phyloP scores from a whole-genome alignment of 2,888 invertebrate genomes.

The Deroplatys truncata region DNA sequence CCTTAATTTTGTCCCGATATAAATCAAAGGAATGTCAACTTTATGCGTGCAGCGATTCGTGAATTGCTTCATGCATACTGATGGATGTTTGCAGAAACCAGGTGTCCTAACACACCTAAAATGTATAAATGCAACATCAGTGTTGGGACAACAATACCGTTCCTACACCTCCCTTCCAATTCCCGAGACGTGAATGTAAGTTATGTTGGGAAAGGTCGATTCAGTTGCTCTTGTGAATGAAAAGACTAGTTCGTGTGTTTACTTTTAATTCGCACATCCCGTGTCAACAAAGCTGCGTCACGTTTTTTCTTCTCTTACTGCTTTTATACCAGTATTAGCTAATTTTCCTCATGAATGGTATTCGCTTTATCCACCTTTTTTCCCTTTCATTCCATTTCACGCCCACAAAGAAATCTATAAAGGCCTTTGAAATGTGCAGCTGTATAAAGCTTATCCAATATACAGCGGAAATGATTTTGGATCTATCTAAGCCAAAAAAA shows the following conservation, averaged over 20 bases:
- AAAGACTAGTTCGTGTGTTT: background rate
- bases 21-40: no score
- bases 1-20: no score
- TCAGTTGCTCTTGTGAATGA: background rate
- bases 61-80: no score
- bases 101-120: no score
- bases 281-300: background rate
- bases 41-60: no score
- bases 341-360: background rate
- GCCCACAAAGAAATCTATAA: background rate
- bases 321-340: background rate
- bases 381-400: background rate
- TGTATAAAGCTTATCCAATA: background rate
- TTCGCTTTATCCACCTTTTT: background rate
- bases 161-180: no score
- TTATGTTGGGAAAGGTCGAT: background rate
- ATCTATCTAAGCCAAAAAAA: no score
- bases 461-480: no score
- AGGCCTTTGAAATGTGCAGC: background rate
- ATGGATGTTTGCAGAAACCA: no score
- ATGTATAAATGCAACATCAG: no score
- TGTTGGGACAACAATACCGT: no score
- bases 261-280: background rate
- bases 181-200: no score
- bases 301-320: background rate